Percentiles rank a stretch among this genome's conserved stretches.
phyloP scores from a whole-genome alignment of 1,140 invertebrate species.

The Lucilia cuprina region DNA sequence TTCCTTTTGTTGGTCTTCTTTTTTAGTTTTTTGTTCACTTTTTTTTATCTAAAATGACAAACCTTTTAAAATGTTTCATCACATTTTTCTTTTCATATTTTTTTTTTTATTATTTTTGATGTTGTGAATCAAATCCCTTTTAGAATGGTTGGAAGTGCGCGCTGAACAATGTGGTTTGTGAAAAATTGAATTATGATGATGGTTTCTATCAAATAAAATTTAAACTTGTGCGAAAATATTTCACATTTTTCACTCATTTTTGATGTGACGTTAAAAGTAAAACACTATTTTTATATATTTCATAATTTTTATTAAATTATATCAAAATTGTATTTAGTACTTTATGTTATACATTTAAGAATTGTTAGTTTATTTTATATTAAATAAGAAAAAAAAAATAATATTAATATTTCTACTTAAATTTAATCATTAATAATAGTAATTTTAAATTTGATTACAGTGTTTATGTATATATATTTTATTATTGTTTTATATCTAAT shows the following conservation, averaged over 20 bases:
- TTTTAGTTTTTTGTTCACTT: background rate
- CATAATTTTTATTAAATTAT: background rate
- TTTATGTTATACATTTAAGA: background rate
- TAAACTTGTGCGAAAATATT: background rate
- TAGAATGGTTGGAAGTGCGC: slow-evolving; percentile 19
- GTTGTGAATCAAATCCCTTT: background rate
- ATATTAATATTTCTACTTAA: too few relatives aligned
- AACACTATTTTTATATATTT: background rate
- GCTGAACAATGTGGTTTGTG: slow-evolving; percentile 28
- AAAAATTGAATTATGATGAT: background rate
- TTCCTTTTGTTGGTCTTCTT: background rate
- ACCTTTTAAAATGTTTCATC: background rate
- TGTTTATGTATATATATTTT: too few relatives aligned
- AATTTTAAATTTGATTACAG: too few relatives aligned
- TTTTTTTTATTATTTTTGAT: background rate
- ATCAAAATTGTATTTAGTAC: background rate
- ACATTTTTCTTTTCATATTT: background rate
- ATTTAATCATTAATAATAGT: too few relatives aligned
- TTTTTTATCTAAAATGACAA: slow-evolving; percentile 9
- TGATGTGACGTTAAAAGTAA: background rate
- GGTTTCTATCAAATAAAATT: background rate
- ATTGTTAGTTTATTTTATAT: too few relatives aligned
- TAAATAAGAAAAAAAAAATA: too few relatives aligned
- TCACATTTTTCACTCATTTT: background rate
- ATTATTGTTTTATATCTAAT: background rate